Conservation (phyloP, 2,888 invertebrate genomes). For the Xanthorhoe spadicearia region DNA sequence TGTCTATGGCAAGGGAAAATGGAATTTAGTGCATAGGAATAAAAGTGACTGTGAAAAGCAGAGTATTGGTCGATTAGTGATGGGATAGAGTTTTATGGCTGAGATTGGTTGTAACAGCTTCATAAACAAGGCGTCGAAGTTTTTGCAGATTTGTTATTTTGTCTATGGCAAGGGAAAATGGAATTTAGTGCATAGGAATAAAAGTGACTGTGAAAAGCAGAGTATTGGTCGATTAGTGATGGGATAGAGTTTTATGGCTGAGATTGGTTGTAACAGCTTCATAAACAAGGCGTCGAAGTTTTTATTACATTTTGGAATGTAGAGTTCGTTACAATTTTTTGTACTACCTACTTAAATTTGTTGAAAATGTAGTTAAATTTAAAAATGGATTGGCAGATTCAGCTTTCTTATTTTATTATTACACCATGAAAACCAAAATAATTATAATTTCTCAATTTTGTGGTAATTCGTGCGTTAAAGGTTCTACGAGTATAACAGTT, state of each 20-base stretch:
- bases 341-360: not conserved
- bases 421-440: too few species aligned
- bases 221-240: conserved; percentile 29
- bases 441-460: too few species aligned
- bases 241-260: conserved; percentile 26
- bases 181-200: conserved; percentile 3
- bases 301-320: not conserved
- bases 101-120: conserved; percentile 20
- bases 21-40: not conserved
- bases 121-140: not conserved
- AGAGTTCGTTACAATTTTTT: not conserved
- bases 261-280: conserved; percentile 21
- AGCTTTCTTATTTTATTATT: too few species aligned
- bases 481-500: too few species aligned
- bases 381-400: too few species aligned
- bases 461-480: too few species aligned
- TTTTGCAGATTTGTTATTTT: conserved; percentile 18
- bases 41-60: not conserved
- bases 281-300: not conserved
- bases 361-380: too few species aligned
- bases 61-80: conserved; percentile 26
- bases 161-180: conserved; percentile 8
- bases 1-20: conserved; percentile 14
- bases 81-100: conserved; percentile 29
- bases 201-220: not conserved